Base-by-base conservation (phyloP, 2,113 vertebrate species). In the Tyto alba region DNA sequence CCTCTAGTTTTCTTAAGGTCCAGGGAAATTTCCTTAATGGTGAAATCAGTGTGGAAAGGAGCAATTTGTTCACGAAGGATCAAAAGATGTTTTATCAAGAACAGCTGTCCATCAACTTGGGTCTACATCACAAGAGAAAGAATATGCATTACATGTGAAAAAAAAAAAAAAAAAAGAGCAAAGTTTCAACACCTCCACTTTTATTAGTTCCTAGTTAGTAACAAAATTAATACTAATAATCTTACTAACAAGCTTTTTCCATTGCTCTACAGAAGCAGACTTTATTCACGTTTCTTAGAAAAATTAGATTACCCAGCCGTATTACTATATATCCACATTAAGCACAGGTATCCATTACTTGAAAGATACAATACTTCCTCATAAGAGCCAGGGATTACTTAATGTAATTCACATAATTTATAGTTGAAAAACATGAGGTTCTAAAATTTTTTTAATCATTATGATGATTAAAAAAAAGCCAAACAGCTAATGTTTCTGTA, bases 1-100 rank as follows among this genome's bases (percentile, higher is more conserved):
- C 99, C 99, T 99, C 99, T 99, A 92, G 99, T 99, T 98, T 99
- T 99, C 98, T 99, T 99, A 98, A 99, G 99, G 98, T 99, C 99
- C 98, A 99, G 98, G 96, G 99, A 99, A 98, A 99, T 99, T 98
- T 99, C 99, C 98, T 99, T 99, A 98, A 99, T 99, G 98, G 99
- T 99, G 97, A 99, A 99, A 98, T 99, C 99, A 74, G 99, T 98
- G 97, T 99, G 99, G 98, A 99, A 99, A 95, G 99, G 99, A 96
- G 99, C 99, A 95, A 99, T 99, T 98, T 99, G 99, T 98, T 99
- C 99, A 88, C 99, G 98, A 98, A 99, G 98, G 97, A 99, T 99
- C 97, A 99, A 98, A 98, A 99, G 99, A 92, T 99, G 99, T 97
- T 99, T 99, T 98, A 99, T 99, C 97, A 99, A 99, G 98, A 99